Percentiles rank a stretch among this genome's conserved stretches.
These are phyloP conservation scores for Noctua comes DNA, from an alignment of 2,888 invertebrate species.

Conservation along the genomic window DNA sequence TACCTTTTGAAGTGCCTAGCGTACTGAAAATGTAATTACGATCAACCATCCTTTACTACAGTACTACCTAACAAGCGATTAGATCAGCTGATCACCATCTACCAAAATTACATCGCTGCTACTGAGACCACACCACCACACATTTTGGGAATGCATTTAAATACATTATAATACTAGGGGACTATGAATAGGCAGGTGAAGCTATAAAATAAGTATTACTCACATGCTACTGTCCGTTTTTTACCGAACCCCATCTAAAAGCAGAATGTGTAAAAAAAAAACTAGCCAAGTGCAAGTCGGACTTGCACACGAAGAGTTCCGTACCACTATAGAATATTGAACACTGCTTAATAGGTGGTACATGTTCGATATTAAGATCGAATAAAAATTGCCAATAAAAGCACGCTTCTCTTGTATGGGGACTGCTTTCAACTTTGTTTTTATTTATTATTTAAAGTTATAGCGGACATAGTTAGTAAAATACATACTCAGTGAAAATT, in stretches of 20 bases:
- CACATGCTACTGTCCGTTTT: slow-evolving; percentile 77
- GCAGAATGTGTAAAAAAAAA: slow-evolving; percentile 50
- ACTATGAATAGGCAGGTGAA: slow-evolving; percentile 82
- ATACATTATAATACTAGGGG: slow-evolving; percentile 84
- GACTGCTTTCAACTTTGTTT: no score
- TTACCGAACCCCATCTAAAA: slow-evolving; percentile 45
- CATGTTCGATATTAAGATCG: no score
- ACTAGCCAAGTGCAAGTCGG: background rate
- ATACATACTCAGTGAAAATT: background rate
- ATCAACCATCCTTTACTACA: background rate
- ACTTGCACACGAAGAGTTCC: background rate
- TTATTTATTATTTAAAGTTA: background rate
- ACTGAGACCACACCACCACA: slow-evolving; percentile 66
- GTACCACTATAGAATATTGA: background rate
- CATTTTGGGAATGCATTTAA: slow-evolving; percentile 85
- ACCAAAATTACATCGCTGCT: slow-evolving; percentile 37
- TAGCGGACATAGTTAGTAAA: background rate
- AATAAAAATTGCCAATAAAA: background rate
- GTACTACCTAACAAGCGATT: background rate
- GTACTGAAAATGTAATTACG: background rate
- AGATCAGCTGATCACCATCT: slow-evolving; percentile 15
- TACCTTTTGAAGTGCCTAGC: background rate
- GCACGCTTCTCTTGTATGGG: background rate
- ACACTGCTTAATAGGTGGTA: background rate
- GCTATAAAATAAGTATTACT: slow-evolving; percentile 80